Base-by-base conservation (phyloP, 2,113 vertebrate species). In the Larimichthys polyactis region DNA sequence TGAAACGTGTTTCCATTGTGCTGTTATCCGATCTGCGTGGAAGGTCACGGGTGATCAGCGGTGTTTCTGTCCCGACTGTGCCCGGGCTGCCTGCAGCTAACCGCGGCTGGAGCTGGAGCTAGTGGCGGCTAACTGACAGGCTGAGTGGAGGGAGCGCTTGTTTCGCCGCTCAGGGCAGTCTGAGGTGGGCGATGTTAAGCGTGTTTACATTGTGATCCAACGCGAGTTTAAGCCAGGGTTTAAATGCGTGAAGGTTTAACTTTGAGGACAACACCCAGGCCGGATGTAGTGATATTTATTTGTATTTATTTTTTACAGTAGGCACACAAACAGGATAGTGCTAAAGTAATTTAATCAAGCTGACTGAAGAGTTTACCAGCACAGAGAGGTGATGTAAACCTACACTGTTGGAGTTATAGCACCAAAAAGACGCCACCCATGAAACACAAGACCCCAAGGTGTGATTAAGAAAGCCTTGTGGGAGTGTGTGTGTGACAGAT, bases 81-180 rank as follows among this genome's bases (percentile, higher is more conserved):
- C 63, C 84, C 84, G 44, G 77, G 54, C 22, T n/a, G 85, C 72
- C 84, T 54, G 80, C 27, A 84, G 90, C 92, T 84, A 86, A 62
- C 87, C 83, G 8, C 54, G 82, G 86, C 82, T 84, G 85, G 54
- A 68, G 81, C 84, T 15, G 67, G 32, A 55, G 77, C 70, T 84
- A 90, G 84, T 84, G 77, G 22, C 52, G 75, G 89, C 89, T 90
- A 92, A 91, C 85, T 90, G 91, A 89, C 91, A 90, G 89, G 24
- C 74, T 44, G 73, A 78, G 88, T 71, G 76, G 81, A 85, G 75
- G 70, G 66, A 48, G 84, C 88, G 86, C 87, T 82, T 74, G 89
- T 83, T 93, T 92, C 77, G 9, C 7, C 20, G 29, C 65, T 52
- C 67, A 17, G 83, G 68, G 17, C 24, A 19, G 48, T 71, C 72